phyloP scores from a whole-genome alignment of 2,113 vertebrate genomes.

The Cinclus cinclus region DNA sequence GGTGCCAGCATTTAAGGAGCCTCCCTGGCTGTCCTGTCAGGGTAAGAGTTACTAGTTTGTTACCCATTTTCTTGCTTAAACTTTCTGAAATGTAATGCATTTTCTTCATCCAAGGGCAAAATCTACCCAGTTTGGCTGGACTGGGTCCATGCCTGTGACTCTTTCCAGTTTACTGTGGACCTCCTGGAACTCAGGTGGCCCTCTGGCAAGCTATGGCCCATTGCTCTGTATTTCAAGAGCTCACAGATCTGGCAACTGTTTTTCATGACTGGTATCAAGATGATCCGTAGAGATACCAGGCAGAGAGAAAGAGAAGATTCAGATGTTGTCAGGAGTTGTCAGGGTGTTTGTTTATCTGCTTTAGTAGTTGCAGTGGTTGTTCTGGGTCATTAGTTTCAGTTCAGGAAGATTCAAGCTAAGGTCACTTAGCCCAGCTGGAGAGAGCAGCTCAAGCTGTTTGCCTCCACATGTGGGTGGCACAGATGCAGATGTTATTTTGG shows the following conservation, averaged over 20 bases:
- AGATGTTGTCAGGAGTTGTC: neutral
- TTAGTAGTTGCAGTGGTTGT: neutral
- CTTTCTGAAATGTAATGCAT: neutral
- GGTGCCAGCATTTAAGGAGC: neutral
- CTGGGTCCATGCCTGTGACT: neutral
- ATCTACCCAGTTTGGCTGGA: neutral
- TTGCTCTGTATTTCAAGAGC: neutral
- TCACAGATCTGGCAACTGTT: neutral
- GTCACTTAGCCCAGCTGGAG: conserved; percentile 27
- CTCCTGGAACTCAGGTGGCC: neutral
- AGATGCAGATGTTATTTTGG: conserved; percentile 39
- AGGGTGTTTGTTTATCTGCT: conserved; percentile 47
- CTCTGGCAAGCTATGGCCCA: neutral
- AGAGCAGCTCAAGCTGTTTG: conserved; percentile 16
- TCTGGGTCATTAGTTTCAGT: conserved; percentile 22
- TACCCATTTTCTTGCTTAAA: neutral
- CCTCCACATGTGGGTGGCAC: neutral
- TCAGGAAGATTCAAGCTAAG: conserved; percentile 16
- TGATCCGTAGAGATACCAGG: neutral
- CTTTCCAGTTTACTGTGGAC: neutral
- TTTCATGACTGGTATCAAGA: neutral
- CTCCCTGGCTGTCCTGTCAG: neutral
- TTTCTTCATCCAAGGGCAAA: neutral
- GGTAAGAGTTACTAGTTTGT: neutral
- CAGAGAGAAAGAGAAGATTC: neutral